These are phyloP conservation scores for Jordanella pulchra DNA, from an alignment of 2,797 vertebrate species.

Conservation along the genomic window DNA sequence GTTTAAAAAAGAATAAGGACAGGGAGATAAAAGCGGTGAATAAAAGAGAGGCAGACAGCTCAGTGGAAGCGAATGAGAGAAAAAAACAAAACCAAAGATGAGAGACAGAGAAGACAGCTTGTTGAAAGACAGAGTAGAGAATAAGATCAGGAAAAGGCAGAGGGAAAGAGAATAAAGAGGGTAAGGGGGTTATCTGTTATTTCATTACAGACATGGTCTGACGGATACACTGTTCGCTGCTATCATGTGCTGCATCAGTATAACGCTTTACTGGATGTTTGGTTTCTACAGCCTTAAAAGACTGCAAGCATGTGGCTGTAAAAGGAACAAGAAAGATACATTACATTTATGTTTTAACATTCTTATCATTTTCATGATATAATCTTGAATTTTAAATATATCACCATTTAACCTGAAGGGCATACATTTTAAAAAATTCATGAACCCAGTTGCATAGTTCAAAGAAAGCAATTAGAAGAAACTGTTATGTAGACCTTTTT, in stretches of 20 bases:
- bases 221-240: slow-evolving; percentile 53
- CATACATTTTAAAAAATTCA: not conserved
- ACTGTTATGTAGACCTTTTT: not conserved
- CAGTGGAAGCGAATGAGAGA: slow-evolving; percentile 13
- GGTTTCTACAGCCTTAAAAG: slow-evolving; percentile 26
- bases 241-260: slow-evolving; percentile 45
- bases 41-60: slow-evolving; percentile 21
- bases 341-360: not conserved
- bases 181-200: slow-evolving; percentile 56
- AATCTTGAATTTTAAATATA: not conserved
- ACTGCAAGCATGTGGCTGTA: not conserved
- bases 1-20: slow-evolving; percentile 18
- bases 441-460: not conserved
- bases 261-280: slow-evolving; percentile 48
- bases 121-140: slow-evolving; percentile 32
- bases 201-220: slow-evolving; percentile 51
- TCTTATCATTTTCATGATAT: not conserved
- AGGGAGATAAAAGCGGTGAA: slow-evolving; percentile 45
- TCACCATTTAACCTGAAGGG: too few species aligned
- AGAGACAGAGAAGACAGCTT: slow-evolving; percentile 25
- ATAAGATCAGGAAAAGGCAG: slow-evolving; percentile 25
- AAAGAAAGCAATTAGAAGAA: not conserved
- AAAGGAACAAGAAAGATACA: not conserved
- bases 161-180: slow-evolving; percentile 19
- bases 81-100: slow-evolving; percentile 27